Percentiles rank a stretch among this genome's conserved stretches.
phyloP scores from a whole-genome alignment of 2,888 invertebrate species.

The Epistrophe eligans region DNA sequence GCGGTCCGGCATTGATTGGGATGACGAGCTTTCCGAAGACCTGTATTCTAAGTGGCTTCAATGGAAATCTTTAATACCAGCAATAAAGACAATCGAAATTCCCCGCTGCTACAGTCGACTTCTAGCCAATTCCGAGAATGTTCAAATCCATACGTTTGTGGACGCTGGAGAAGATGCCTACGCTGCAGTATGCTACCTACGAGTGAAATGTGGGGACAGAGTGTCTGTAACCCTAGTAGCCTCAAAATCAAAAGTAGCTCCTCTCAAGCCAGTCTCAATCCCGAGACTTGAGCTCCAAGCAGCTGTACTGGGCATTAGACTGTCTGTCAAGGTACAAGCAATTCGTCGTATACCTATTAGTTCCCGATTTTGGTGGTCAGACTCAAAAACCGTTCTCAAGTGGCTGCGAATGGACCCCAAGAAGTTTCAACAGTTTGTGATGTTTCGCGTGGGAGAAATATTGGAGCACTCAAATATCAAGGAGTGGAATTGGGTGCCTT shows the following conservation, averaged over 20 bases:
- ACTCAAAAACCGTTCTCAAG: slow-evolving; percentile 66
- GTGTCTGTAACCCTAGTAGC: slow-evolving; percentile 38
- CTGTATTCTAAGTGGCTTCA: slow-evolving; percentile 54
- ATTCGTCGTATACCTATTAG: slow-evolving; percentile 21
- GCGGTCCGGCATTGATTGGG: slow-evolving; percentile 69
- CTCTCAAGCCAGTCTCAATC: slow-evolving; percentile 60
- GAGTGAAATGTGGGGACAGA: slow-evolving; percentile 37
- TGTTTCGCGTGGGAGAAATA: slow-evolving; percentile 64
- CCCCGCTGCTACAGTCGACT: slow-evolving; percentile 65
- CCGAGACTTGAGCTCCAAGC: slow-evolving; percentile 68
- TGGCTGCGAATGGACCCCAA: slow-evolving; percentile 67
- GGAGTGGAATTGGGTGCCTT: slow-evolving; percentile 65
- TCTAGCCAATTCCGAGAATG: slow-evolving; percentile 26
- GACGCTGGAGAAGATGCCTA: slow-evolving; percentile 77
- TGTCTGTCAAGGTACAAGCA: slow-evolving; percentile 24
- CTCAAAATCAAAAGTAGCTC: slow-evolving; percentile 61
- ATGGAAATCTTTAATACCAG: slow-evolving; percentile 55
- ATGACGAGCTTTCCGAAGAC: slow-evolving; percentile 42
- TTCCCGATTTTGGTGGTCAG: slow-evolving; percentile 39
- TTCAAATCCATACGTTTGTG: slow-evolving; percentile 77
- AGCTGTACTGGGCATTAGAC: slow-evolving; percentile 30
- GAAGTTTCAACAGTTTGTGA: slow-evolving; percentile 62
- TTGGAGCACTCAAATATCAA: slow-evolving; percentile 55
- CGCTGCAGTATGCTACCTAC: slow-evolving; percentile 76
- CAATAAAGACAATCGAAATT: slow-evolving; percentile 53